A percentile compares a stretch with the other conserved stretches of the same genome.
Conservation (phyloP, 37 sponge, comb jelly and placozoan genomes). For the Halichondria panicea region DNA sequence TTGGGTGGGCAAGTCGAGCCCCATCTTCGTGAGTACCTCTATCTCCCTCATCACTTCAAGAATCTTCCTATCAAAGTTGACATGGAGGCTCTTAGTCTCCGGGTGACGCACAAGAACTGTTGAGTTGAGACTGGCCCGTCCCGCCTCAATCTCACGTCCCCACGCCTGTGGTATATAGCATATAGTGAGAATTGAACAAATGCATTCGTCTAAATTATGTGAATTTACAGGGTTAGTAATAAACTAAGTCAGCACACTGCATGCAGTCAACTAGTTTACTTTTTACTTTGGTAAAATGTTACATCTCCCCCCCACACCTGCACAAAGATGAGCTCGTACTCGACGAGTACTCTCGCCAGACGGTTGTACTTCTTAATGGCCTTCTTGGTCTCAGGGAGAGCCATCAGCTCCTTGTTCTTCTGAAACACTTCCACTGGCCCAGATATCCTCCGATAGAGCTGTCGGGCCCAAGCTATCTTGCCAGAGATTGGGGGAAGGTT, state of each 20-base stretch:
- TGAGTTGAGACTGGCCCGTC: slow-evolving; percentile 64
- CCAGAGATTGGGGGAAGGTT: slow-evolving; percentile 97
- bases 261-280: too few species aligned
- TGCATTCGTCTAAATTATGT: too few species aligned
- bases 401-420: slow-evolving; percentile 60
- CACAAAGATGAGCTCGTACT: slow-evolving; percentile 90
- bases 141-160: slow-evolving; percentile 52
- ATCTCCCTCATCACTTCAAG: slow-evolving; percentile 84
- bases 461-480: slow-evolving; percentile 89
- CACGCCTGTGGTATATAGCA: too few species aligned
- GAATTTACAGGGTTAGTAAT: too few species aligned
- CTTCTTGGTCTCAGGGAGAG: slow-evolving; percentile 68
- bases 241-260: too few species aligned
- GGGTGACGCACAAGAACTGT: slow-evolving; percentile 86
- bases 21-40: slow-evolving; percentile 66
- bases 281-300: too few species aligned
- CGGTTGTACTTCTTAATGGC: slow-evolving; percentile 93
- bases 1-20: slow-evolving; percentile 74
- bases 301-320: too few species aligned
- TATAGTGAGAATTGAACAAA: too few species aligned
- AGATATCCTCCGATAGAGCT: slow-evolving; percentile 88
- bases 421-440: slow-evolving; percentile 79
- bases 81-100: slow-evolving; percentile 60
- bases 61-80: slow-evolving; percentile 88
- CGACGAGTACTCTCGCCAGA: slow-evolving; percentile 86